Conservation (phyloP, 2,113 vertebrate genomes). For the Sminthopsis crassicaudata region DNA sequence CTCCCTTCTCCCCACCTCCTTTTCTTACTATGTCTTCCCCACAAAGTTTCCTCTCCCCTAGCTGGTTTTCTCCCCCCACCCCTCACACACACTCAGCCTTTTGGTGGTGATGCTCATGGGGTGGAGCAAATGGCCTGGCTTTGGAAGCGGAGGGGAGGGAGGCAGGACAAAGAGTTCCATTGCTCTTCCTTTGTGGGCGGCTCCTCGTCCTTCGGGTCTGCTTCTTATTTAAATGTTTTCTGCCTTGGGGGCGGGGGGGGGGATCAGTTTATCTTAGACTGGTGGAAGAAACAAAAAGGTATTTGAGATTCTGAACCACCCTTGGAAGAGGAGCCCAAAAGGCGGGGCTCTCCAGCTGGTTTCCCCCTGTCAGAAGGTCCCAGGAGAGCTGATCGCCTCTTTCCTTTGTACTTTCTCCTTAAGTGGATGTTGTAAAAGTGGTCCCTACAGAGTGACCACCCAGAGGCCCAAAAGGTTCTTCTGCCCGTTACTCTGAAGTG, state of each 20-base stretch:
- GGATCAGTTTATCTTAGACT: not conserved
- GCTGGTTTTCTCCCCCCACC: too few species aligned
- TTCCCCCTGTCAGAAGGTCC: not conserved
- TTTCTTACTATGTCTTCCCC: not conserved
- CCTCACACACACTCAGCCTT: not conserved
- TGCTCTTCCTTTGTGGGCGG: not conserved
- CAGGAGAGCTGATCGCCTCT: not conserved
- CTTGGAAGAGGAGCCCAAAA: slow-evolving; percentile 33
- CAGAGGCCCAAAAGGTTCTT: not conserved
- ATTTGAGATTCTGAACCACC: slow-evolving; percentile 53
- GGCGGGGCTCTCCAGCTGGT: not conserved
- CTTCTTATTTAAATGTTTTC: slow-evolving; percentile 68
- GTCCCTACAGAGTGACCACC: not conserved
- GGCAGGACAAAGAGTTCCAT: not conserved
- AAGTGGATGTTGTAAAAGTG: not conserved
- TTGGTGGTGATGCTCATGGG: not conserved
- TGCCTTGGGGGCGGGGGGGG: slow-evolving; percentile 29
- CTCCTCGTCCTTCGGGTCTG: slow-evolving; percentile 18
- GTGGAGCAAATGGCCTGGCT: not conserved
- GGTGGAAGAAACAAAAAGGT: slow-evolving; percentile 62
- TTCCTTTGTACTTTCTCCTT: not conserved
- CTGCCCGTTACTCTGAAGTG: not conserved
- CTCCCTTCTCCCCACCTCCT: not conserved
- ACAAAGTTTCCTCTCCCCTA: not conserved
- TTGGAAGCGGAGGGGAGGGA: not conserved